A percentile compares a stretch with the other conserved stretches of the same genome.
Evolutionary conservation across 2,113 vertebrate genomes (phyloP).

Genomic region (Ammodytes marinus): DNA sequence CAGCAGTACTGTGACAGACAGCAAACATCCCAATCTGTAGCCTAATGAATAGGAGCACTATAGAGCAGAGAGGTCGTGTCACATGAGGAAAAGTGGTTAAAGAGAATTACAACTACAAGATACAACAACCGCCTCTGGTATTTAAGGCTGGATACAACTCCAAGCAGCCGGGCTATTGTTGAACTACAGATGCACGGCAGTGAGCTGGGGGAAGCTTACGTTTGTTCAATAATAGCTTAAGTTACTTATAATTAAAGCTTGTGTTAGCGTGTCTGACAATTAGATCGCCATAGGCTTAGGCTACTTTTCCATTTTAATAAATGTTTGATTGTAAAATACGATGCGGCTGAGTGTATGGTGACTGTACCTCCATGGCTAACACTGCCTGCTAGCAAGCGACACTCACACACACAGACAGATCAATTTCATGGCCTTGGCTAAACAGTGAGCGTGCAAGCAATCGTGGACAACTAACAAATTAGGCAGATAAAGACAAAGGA

Average conservation of each 20-base stretch:
- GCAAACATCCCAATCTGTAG: slow-evolving; percentile 14
- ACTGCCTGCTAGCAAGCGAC: slow-evolving; percentile 59
- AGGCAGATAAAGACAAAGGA: background rate
- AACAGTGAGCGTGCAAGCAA: slow-evolving; percentile 24
- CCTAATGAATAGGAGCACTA: slow-evolving; percentile 68
- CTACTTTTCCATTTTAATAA: background rate
- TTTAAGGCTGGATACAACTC: slow-evolving; percentile 38
- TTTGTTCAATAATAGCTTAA: background rate
- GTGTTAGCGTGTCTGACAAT: background rate
- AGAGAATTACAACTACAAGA: slow-evolving; percentile 47
- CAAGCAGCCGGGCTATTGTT: slow-evolving; percentile 26
- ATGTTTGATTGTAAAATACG: background rate
- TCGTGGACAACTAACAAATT: background rate
- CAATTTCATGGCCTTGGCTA: slow-evolving; percentile 71
- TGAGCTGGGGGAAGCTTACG: background rate
- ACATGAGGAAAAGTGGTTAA: slow-evolving; percentile 63
- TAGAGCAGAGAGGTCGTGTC: slow-evolving; percentile 48
- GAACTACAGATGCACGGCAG: slow-evolving; percentile 10
- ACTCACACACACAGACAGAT: slow-evolving; percentile 47
- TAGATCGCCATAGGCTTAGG: background rate
- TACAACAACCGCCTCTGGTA: slow-evolving; percentile 26
- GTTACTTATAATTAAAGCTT: background rate
- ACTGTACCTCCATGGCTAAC: slow-evolving; percentile 53
- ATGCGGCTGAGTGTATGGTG: slow-evolving; percentile 22
- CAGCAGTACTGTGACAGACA: slow-evolving; percentile 5